A percentile compares a stretch with the other conserved stretches of the same genome.
phyloP scores from a whole-genome alignment of 2,888 invertebrate species.

The Polydrusus tereticollis region DNA sequence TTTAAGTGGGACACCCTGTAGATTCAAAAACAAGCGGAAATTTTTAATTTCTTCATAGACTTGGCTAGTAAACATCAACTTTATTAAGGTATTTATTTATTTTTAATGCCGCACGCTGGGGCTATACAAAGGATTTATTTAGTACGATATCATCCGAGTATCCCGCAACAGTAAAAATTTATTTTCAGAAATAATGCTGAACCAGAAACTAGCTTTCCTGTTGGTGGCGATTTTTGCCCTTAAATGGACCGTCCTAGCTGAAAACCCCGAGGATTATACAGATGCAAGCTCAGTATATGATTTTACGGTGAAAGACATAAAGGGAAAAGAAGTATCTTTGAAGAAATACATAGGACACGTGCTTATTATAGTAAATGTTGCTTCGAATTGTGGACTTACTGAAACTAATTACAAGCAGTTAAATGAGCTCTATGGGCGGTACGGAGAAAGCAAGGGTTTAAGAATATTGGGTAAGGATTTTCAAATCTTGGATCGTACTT shows the following conservation, averaged over 20 bases:
- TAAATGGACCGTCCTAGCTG: not conserved
- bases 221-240: not conserved
- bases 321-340: constrained; percentile 75
- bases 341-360: constrained; percentile 87
- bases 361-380: constrained; percentile 88
- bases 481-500: too few species aligned
- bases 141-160: too few species aligned
- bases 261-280: constrained; percentile 37
- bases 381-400: constrained; percentile 88
- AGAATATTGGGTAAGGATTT: constrained; percentile 73
- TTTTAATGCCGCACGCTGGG: too few species aligned
- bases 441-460: constrained; percentile 79
- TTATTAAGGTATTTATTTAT: too few species aligned
- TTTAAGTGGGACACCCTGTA: too few species aligned
- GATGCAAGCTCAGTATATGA: constrained; percentile 44
- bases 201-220: not conserved
- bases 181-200: not conserved
- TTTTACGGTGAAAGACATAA: constrained; percentile 36
- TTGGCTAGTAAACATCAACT: too few species aligned
- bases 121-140: too few species aligned
- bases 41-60: too few species aligned
- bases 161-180: too few species aligned
- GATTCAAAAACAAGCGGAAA: too few species aligned
- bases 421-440: constrained; percentile 80
- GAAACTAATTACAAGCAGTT: constrained; percentile 87